Evolutionary conservation across 1,140 invertebrate genomes (phyloP).

Genomic region (Solen grandis): DNA sequence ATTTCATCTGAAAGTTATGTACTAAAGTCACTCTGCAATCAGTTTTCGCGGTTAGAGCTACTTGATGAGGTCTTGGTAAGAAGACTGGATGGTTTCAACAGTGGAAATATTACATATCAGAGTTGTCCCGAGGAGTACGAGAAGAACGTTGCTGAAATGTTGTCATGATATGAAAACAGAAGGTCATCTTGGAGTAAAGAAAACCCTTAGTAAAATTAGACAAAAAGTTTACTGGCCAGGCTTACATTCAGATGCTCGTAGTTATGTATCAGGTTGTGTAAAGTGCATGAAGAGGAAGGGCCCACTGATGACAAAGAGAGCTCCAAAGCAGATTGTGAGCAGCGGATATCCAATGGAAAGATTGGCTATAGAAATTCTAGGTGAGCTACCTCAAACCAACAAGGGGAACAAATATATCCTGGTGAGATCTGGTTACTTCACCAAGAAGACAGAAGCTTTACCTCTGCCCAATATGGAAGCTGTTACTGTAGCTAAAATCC

Average conservation of each 20-base stretch:
- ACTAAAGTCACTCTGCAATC: constrained; percentile 17
- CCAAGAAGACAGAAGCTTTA: constrained; percentile 59
- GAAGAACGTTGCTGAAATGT: not conserved
- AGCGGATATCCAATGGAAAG: not conserved
- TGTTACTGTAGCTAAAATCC: constrained; percentile 68
- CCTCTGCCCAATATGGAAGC: constrained; percentile 61
- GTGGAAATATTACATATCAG: not conserved
- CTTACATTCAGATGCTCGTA: not conserved
- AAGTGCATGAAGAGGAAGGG: not conserved
- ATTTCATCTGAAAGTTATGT: not conserved
- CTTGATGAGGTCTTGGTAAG: not conserved
- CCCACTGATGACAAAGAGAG: not conserved
- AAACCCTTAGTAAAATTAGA: constrained; percentile 3
- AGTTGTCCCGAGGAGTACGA: not conserved
- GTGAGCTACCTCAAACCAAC: not conserved
- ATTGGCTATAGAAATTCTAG: constrained; percentile 13
- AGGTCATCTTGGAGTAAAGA: constrained; percentile 5
- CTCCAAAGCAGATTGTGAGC: not conserved
- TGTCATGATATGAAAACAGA: constrained; percentile 2
- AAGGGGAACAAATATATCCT: constrained; percentile 61
- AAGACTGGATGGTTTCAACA: constrained; percentile 3
- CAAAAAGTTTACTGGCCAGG: constrained; percentile 18
- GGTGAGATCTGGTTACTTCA: constrained; percentile 64
- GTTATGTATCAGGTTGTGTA: constrained; percentile 5
- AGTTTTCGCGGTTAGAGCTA: not conserved